Evolutionary conservation across 2,797 vertebrate genomes (phyloP).

Genomic region (Hypotaenidia philippensis): DNA sequence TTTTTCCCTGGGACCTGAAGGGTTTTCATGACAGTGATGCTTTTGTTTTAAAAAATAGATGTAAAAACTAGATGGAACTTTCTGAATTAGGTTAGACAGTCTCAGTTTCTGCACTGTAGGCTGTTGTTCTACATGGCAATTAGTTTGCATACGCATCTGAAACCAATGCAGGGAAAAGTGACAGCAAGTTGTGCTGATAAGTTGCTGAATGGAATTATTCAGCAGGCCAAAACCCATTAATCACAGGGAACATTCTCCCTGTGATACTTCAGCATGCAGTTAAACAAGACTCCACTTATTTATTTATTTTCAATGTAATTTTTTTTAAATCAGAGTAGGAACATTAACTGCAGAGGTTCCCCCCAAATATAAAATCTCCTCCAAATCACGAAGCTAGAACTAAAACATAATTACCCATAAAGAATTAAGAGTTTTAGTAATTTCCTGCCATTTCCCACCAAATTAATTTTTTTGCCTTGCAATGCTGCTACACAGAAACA

Average conservation of each 20-base stretch:
- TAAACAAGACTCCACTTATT: slow-evolving; percentile 9
- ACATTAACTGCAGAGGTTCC: not conserved
- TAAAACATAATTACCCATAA: not conserved
- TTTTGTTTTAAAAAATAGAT: not conserved
- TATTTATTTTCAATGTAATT: slow-evolving; percentile 18
- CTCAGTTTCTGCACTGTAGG: not conserved
- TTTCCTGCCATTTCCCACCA: slow-evolving; percentile 36
- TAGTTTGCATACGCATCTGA: not conserved
- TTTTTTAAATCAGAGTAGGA: slow-evolving; percentile 14
- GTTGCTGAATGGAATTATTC: slow-evolving; percentile 44
- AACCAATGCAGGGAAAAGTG: not conserved
- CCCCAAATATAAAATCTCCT: not conserved
- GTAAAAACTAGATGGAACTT: not conserved
- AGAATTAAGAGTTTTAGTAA: not conserved
- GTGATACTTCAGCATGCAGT: not conserved
- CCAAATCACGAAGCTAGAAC: slow-evolving; percentile 30
- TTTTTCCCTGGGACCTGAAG: not conserved
- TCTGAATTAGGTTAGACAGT: not conserved
- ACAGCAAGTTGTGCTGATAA: not conserved
- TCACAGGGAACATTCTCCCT: slow-evolving; percentile 16
- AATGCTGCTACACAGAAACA: not conserved
- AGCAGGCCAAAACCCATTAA: slow-evolving; percentile 48
- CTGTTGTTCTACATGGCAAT: not conserved
- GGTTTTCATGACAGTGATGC: not conserved
- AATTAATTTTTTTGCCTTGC: slow-evolving; percentile 6